A percentile compares a stretch with the other conserved stretches of the same genome.
phyloP scores from a whole-genome alignment of 1,140 invertebrate genomes.

The Branchinecta lindahli region DNA sequence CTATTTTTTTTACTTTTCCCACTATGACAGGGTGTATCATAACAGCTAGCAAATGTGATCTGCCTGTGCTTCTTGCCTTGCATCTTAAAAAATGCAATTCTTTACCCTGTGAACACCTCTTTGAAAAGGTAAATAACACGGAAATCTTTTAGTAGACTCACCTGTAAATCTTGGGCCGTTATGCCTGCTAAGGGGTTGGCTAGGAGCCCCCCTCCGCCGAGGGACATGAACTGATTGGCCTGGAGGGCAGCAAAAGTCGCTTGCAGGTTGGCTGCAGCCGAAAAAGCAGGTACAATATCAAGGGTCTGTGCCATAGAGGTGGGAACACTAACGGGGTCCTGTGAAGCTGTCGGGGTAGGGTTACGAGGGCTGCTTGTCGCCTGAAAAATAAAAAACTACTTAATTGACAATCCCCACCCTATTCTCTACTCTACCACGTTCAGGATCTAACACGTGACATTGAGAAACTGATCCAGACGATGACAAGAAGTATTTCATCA shows the following conservation, averaged over 20 bases:
- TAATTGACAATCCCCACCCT: too few relatives aligned
- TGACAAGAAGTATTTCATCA: too few relatives aligned
- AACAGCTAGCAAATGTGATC: too few relatives aligned
- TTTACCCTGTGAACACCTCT: too few relatives aligned
- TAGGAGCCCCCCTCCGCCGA: slow-evolving; percentile 23
- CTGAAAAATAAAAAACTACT: not conserved
- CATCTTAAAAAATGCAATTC: too few relatives aligned
- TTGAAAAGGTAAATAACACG: too few relatives aligned
- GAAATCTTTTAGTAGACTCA: slow-evolving; percentile 12
- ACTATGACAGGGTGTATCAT: too few relatives aligned
- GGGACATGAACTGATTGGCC: slow-evolving; percentile 38
- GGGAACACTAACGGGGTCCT: not conserved
- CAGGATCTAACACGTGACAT: too few relatives aligned
- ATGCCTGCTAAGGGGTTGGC: slow-evolving; percentile 35
- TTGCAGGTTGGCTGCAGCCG: slow-evolving; percentile 25
- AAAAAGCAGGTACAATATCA: not conserved
- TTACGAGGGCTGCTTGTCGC: not conserved
- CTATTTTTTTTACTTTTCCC: too few relatives aligned
- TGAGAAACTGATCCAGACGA: too few relatives aligned
- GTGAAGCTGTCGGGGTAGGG: not conserved
- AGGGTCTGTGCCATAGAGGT: not conserved
- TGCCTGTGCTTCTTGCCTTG: too few relatives aligned
- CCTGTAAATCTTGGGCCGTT: slow-evolving; percentile 42
- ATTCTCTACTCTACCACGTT: too few relatives aligned
- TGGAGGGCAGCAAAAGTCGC: slow-evolving; percentile 45